Evolutionary conservation across 2,888 invertebrate species (phyloP).

Genomic region (Agrotis puta): DNA sequence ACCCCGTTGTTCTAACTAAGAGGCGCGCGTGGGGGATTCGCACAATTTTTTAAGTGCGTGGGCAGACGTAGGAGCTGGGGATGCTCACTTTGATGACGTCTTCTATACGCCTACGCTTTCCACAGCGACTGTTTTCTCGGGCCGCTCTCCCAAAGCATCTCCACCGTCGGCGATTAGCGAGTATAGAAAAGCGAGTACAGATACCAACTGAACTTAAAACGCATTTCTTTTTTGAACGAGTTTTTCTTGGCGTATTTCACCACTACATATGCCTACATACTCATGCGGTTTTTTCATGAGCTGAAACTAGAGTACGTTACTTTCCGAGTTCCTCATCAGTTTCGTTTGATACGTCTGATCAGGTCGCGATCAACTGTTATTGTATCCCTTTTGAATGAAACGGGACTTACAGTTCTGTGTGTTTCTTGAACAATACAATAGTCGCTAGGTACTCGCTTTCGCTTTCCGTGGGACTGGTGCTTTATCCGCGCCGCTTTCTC

Average conservation of each 20-base stretch:
- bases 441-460: too few species aligned
- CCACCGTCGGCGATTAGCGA: not conserved
- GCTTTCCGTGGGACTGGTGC: not conserved
- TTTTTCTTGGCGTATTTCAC: too few species aligned
- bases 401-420: too few species aligned
- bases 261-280: too few species aligned
- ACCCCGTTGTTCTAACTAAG: slow-evolving; percentile 9
- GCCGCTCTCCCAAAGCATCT: not conserved
- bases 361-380: too few species aligned
- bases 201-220: not conserved
- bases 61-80: slow-evolving; percentile 2
- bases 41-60: slow-evolving; percentile 27
- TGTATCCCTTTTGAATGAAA: too few species aligned
- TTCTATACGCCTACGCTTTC: slow-evolving; percentile 32
- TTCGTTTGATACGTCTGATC: too few species aligned
- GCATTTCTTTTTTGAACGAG: too few species aligned
- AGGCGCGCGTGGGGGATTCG: not conserved
- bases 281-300: too few species aligned
- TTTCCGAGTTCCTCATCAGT: too few species aligned
- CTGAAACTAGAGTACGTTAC: too few species aligned
- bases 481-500: not conserved
- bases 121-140: not conserved
- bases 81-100: slow-evolving; percentile 35
- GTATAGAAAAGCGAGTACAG: not conserved
- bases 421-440: too few species aligned